A percentile compares a stretch with the other conserved stretches of the same genome.
These are phyloP conservation scores for Drosophila anomalata DNA, from an alignment of 2,888 invertebrate species.

Conservation along the genomic window DNA sequence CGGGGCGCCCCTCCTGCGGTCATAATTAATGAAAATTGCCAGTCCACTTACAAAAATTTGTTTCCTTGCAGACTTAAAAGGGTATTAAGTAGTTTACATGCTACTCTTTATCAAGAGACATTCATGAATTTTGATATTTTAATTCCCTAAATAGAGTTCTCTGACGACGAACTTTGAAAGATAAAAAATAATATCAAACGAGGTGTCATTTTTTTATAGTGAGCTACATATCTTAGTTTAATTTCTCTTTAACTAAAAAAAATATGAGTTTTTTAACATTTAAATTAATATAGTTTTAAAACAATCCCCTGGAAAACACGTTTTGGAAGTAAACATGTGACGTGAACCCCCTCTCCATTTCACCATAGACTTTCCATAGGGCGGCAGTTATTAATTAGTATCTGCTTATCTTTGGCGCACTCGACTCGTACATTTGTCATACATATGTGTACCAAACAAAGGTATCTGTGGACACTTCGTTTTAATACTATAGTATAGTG, in stretches of 20 bases:
- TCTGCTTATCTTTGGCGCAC: slow-evolving; percentile 69
- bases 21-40: slow-evolving; percentile 76
- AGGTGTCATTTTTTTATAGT: not conserved
- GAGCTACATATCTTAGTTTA: not conserved
- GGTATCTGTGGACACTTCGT: slow-evolving; percentile 41
- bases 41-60: slow-evolving; percentile 49
- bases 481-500: slow-evolving; percentile 24
- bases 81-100: not conserved
- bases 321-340: slow-evolving; percentile 58
- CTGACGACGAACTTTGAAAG: not conserved
- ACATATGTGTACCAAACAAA: slow-evolving; percentile 43
- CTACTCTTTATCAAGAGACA: not conserved
- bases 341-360: slow-evolving; percentile 46
- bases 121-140: not conserved
- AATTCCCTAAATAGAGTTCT: not conserved
- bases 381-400: slow-evolving; percentile 71
- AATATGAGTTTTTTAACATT: slow-evolving; percentile 3
- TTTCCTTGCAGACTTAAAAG: not conserved
- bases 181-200: not conserved
- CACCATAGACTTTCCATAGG: slow-evolving; percentile 13
- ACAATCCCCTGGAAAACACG: slow-evolving; percentile 49
- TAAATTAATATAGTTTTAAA: slow-evolving; percentile 48
- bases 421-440: slow-evolving; percentile 64
- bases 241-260: not conserved
- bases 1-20: slow-evolving; percentile 53